phyloP scores from a whole-genome alignment of 2,113 vertebrate genomes.

The Cisticola juncidis region DNA sequence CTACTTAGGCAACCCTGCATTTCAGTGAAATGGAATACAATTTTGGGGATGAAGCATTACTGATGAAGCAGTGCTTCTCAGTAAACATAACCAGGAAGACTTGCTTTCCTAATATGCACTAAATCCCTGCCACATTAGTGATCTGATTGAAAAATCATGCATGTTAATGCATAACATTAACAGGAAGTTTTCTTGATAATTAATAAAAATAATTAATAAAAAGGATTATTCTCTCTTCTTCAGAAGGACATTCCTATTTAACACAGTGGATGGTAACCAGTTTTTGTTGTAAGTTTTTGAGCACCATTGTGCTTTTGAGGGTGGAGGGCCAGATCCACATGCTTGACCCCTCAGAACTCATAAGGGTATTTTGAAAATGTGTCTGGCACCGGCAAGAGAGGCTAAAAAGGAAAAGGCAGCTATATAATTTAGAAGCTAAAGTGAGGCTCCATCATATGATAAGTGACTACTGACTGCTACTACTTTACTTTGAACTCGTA shows the following conservation, averaged over 20 bases:
- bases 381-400: background rate
- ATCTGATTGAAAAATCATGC: background rate
- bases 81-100: background rate
- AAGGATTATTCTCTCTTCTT: background rate
- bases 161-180: background rate
- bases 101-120: background rate
- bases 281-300: background rate
- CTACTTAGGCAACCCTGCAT: background rate
- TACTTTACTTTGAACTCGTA: background rate
- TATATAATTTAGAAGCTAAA: background rate
- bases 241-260: background rate
- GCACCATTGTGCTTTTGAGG: background rate
- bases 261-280: background rate
- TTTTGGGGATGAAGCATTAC: background rate
- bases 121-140: background rate
- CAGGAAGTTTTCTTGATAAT: background rate
- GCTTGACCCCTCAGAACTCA: background rate
- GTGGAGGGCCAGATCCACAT: background rate
- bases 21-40: background rate
- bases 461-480: background rate
- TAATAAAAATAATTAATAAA: background rate
- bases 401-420: background rate
- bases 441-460: rapidly evolving
- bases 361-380: background rate
- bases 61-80: background rate